Conservation (phyloP, 2,888 invertebrate species). For the Caenorhabditis drosophilae region DNA sequence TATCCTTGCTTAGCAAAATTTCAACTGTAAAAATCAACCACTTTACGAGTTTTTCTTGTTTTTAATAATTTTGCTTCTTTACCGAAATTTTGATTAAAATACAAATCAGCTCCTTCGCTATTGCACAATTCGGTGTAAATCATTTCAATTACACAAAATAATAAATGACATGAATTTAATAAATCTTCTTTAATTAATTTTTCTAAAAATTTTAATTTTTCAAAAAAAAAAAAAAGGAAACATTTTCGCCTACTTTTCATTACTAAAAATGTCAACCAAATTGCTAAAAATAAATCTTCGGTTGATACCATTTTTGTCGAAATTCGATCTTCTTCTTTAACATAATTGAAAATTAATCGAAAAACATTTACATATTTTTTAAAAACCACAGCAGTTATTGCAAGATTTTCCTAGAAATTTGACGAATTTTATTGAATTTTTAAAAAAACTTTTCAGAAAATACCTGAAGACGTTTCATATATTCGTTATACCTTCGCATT, state of each 20-base stretch:
- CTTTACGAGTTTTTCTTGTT: slow-evolving; percentile 1
- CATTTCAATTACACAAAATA: slow-evolving; percentile 88
- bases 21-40: slow-evolving; percentile 18
- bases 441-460: too few relatives aligned
- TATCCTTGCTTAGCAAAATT: slow-evolving; percentile 8
- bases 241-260: slow-evolving; percentile 14
- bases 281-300: slow-evolving; percentile 12
- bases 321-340: not conserved
- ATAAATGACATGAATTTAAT: slow-evolving; percentile 89
- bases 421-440: too few relatives aligned
- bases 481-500: slow-evolving; percentile 19
- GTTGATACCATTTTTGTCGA: too few relatives aligned
- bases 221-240: not conserved
- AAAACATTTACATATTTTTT: slow-evolving; percentile 89
- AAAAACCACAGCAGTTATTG: slow-evolving; percentile 90
- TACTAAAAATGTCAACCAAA: slow-evolving; percentile 24
- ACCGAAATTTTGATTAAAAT: slow-evolving; percentile 4
- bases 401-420: slow-evolving; percentile 76
- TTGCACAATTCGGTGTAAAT: slow-evolving; percentile 86
- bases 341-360: slow-evolving; percentile 79
- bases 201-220: slow-evolving; percentile 15
- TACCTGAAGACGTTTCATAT: slow-evolving; percentile 11
- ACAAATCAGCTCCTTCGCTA: slow-evolving; percentile 54
- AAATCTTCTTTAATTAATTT: slow-evolving; percentile 77
- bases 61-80: not conserved